These are phyloP conservation scores for Ornithoptera priamus DNA, from an alignment of 2,888 invertebrate genomes.

Conservation along the genomic window DNA sequence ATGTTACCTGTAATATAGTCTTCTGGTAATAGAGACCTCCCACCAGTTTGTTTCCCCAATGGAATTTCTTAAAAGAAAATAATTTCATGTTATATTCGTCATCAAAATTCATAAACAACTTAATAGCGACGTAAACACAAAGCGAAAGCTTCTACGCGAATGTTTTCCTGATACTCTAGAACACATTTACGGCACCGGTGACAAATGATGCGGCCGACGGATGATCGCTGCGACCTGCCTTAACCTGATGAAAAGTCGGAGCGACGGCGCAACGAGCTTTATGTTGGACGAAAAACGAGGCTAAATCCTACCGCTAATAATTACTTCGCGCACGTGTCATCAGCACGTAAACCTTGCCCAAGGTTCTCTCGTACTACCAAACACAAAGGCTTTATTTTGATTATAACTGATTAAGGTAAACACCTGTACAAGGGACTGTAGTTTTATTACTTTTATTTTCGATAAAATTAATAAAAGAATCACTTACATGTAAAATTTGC, in stretches of 20 bases:
- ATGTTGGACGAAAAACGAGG: slow-evolving; percentile 50
- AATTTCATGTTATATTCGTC: background rate
- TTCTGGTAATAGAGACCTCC: too few species aligned
- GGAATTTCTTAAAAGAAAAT: background rate
- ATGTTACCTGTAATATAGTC: too few species aligned
- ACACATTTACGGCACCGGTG: slow-evolving; percentile 44
- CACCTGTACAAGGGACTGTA: background rate
- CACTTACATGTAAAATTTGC: too few species aligned
- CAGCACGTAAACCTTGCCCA: slow-evolving; percentile 53
- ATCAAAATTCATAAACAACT: background rate
- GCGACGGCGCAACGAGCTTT: slow-evolving; percentile 49
- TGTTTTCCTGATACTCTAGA: slow-evolving; percentile 31
- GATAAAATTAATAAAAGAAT: too few species aligned
- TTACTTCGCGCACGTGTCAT: slow-evolving; percentile 47
- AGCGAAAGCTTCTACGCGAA: slow-evolving; percentile 14
- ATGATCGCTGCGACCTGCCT: slow-evolving; percentile 33
- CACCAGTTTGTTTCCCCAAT: background rate
- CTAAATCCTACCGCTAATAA: slow-evolving; percentile 49
- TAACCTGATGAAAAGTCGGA: slow-evolving; percentile 42
- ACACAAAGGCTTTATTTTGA: slow-evolving; percentile 53
- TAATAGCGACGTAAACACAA: slow-evolving; percentile 26
- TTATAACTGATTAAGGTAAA: slow-evolving; percentile 12
- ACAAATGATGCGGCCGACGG: slow-evolving; percentile 42
- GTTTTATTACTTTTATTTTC: too few species aligned
- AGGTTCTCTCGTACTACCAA: slow-evolving; percentile 48